Evolutionary conservation across 37 sponge, comb jelly and placozoan genomes (phyloP).

Genomic region (Ianthella basta): DNA sequence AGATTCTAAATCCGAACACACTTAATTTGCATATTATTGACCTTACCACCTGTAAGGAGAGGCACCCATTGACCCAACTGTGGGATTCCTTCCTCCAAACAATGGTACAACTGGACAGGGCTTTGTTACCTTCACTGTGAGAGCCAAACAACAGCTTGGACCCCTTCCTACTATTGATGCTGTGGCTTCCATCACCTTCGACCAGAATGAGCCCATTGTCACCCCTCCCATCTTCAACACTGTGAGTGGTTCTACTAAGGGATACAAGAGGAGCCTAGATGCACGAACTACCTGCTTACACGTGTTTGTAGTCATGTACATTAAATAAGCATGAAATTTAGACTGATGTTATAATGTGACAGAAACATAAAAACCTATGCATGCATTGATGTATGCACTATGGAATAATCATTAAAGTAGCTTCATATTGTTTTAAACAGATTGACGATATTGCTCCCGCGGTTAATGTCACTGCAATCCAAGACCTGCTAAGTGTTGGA

Average conservation of each 20-base stretch:
- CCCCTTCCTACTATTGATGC: conserved; percentile 28
- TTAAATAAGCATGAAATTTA: too few relatives aligned
- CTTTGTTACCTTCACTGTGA: conserved; percentile 35
- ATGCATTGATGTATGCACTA: background rate
- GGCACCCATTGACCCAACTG: conserved; percentile 30
- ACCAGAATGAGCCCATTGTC: conserved; percentile 33
- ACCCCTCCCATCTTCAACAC: conserved; percentile 44
- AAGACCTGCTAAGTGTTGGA: background rate
- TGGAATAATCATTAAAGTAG: background rate
- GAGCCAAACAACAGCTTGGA: background rate
- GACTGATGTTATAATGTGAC: too few relatives aligned
- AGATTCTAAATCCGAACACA: too few relatives aligned
- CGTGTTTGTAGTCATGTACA: background rate
- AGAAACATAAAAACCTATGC: too few relatives aligned
- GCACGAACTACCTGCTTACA: background rate
- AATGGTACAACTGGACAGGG: conserved; percentile 50
- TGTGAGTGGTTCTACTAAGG: background rate
- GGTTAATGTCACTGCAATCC: background rate
- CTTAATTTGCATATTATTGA: too few relatives aligned
- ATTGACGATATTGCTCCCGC: background rate
- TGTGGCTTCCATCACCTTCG: conserved; percentile 26
- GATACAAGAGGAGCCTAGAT: background rate
- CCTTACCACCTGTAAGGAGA: conserved; percentile 19
- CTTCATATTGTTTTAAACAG: background rate
- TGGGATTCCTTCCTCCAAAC: conserved; percentile 48